Evolutionary conservation across 2,888 invertebrate species (phyloP).

Genomic region (Crematogaster levior): DNA sequence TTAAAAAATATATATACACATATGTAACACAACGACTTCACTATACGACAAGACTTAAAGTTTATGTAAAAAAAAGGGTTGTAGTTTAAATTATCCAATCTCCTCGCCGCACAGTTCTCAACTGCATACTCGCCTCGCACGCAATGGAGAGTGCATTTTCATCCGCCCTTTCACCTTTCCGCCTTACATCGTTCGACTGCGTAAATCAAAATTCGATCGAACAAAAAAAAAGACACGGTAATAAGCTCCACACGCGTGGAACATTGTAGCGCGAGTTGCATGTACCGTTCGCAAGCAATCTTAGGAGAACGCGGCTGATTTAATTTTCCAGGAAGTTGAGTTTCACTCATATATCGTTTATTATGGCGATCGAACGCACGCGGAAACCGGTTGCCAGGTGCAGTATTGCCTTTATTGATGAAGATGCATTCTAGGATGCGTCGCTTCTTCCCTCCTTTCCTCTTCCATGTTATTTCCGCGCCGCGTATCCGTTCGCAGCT

Average conservation of each 20-base stretch:
- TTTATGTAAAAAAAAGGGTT: slow-evolving; percentile 37
- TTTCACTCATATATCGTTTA: slow-evolving; percentile 67
- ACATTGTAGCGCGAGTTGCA: slow-evolving; percentile 35
- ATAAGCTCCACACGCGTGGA: slow-evolving; percentile 44
- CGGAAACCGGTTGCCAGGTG: slow-evolving; percentile 72
- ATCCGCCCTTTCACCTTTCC: slow-evolving; percentile 48
- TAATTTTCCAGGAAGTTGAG: slow-evolving; percentile 70
- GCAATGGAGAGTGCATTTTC: slow-evolving; percentile 48
- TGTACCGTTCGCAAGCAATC: slow-evolving; percentile 28
- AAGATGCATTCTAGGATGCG: slow-evolving; percentile 70
- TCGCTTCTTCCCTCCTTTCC: not conserved
- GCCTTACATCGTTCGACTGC: slow-evolving; percentile 34
- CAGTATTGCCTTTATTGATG: slow-evolving; percentile 67
- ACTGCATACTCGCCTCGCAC: slow-evolving; percentile 14
- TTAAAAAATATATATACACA: not conserved
- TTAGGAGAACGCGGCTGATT: slow-evolving; percentile 46
- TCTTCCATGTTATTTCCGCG: slow-evolving; percentile 51
- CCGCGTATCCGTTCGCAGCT: slow-evolving; percentile 9
- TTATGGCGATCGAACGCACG: slow-evolving; percentile 63
- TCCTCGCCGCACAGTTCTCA: slow-evolving; percentile 18
- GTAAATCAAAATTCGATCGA: slow-evolving; percentile 58
- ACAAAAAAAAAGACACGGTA: slow-evolving; percentile 25
- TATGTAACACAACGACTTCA: not conserved
- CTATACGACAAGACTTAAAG: not conserved
- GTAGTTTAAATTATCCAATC: slow-evolving; percentile 46